Conservation (phyloP, 2,113 vertebrate genomes). For the Pardalotus punctatus region DNA sequence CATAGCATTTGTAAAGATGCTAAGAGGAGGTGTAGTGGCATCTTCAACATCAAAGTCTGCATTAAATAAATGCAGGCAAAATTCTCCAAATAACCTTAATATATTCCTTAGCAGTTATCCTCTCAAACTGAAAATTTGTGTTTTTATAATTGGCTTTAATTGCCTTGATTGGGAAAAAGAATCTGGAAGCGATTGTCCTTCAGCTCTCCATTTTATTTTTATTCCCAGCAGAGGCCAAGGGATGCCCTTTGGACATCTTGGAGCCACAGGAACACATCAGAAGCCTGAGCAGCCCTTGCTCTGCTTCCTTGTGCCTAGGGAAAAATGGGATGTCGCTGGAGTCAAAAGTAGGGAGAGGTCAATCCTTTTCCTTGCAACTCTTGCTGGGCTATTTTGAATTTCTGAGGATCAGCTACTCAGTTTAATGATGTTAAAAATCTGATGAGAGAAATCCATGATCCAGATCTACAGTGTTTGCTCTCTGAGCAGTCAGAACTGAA, state of each 20-base stretch:
- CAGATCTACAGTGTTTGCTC: not conserved
- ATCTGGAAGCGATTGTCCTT: not conserved
- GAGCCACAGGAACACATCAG: rapidly evolving
- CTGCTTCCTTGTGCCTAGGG: not conserved
- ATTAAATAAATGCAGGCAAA: not conserved
- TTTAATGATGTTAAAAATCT: not conserved
- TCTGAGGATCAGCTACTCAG: not conserved
- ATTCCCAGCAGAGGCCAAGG: not conserved
- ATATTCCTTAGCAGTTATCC: not conserved
- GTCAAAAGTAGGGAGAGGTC: not conserved
- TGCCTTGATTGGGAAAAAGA: not conserved
- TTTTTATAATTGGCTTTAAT: not conserved
- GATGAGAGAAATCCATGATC: not conserved
- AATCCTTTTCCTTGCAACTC: not conserved
- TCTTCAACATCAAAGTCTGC: not conserved
- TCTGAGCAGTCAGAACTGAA: not conserved
- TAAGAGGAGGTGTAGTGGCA: not conserved
- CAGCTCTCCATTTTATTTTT: not conserved
- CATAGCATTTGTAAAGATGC: not conserved
- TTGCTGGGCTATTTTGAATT: not conserved
- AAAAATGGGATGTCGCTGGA: rapidly evolving
- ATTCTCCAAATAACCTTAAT: not conserved
- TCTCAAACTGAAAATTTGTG: not conserved
- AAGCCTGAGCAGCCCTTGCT: not conserved
- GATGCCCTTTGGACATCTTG: not conserved